Base-by-base conservation (phyloP, 2,797 vertebrate genomes). In the Odontamblyopus lacepedii region DNA sequence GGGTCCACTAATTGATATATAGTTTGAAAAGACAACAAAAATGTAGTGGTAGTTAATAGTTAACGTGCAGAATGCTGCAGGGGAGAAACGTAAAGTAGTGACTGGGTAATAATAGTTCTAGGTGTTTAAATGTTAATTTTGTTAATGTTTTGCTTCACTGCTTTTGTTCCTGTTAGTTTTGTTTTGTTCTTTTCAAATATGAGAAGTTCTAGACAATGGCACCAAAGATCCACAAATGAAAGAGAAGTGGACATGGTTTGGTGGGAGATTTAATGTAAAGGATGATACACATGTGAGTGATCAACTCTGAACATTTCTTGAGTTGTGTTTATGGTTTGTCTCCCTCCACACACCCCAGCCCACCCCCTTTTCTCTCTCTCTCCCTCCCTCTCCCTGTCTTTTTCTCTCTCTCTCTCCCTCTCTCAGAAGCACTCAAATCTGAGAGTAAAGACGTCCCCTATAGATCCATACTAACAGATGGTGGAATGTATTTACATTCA, bases 401-500 rank as follows among this genome's bases (percentile, higher is more conserved):
- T 6, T 18, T 51, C 16, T 51, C 5, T 51, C 15, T 51, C 50
- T 51, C 16, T 18, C 41, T 26, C 55, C 19, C n/a, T 56, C 9
- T 56, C 55, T 56, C n/a, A 11, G 55, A 57, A 57, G 55, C 55
- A 57, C 60, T 63, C 61, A 63, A 13, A 63, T 19, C 61, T 38
- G 44, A 44, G 65, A 66, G 65, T 76, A 72, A 82, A 55, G 48
- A 67, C 26, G 67, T 82, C 80, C 65, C 74, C 69, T 78, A 78
- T 77, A 83, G 72, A 81, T 65, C 69, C 73, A 65, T 63, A 74
- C 70, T 23, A 79, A 74, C 83, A 86, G 83, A 87, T 89, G 81
- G 81, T 67, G 32, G 73, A 81, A 83, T 80, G 69, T 80, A 85
- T 88, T 78, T 77, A 77, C 79, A 79, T 75, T 83, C 78, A 78